Evolutionary conservation across 2,113 vertebrate species (phyloP).

Genomic region (Prochilodus magdalenae): DNA sequence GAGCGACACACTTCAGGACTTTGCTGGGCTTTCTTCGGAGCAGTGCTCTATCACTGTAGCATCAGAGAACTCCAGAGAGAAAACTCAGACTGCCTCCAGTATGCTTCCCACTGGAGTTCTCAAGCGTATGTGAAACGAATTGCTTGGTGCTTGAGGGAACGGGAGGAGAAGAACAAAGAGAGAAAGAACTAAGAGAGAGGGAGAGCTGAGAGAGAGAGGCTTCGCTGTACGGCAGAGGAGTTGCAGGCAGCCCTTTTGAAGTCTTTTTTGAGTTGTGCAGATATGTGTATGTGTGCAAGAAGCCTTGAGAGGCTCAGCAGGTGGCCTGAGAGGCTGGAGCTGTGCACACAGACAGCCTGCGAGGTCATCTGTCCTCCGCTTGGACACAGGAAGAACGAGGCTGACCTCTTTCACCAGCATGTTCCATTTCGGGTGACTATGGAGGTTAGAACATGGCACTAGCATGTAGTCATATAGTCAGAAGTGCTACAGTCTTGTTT

Average conservation of each 20-base stretch:
- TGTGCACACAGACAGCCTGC: slow-evolving; percentile 19
- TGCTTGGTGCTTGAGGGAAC: neutral
- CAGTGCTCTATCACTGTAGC: neutral
- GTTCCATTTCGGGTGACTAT: neutral
- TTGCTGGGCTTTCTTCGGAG: neutral
- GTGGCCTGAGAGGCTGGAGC: slow-evolving; percentile 13
- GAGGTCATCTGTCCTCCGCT: slow-evolving; percentile 9
- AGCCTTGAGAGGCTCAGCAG: slow-evolving; percentile 31
- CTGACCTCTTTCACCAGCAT: neutral
- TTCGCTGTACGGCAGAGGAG: slow-evolving; percentile 18
- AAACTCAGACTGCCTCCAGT: slow-evolving; percentile 13
- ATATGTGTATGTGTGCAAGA: slow-evolving; percentile 35
- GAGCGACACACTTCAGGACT: neutral
- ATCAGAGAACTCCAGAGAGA: slow-evolving; percentile 6
- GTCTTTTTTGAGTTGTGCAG: neutral
- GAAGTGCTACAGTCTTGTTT: neutral
- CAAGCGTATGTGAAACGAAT: slow-evolving; percentile 8
- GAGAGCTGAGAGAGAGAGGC: slow-evolving; percentile 17
- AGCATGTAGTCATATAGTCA: neutral
- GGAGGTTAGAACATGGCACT: neutral
- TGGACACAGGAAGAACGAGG: slow-evolving; percentile 5
- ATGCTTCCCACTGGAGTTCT: slow-evolving; percentile 9
- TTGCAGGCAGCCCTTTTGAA: slow-evolving; percentile 13
- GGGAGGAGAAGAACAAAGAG: neutral
- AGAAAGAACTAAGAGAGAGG: neutral